A percentile compares a stretch with the other conserved stretches of the same genome.
phyloP scores from a whole-genome alignment of 2,113 vertebrate genomes.

The Heptranchias perlo region DNA sequence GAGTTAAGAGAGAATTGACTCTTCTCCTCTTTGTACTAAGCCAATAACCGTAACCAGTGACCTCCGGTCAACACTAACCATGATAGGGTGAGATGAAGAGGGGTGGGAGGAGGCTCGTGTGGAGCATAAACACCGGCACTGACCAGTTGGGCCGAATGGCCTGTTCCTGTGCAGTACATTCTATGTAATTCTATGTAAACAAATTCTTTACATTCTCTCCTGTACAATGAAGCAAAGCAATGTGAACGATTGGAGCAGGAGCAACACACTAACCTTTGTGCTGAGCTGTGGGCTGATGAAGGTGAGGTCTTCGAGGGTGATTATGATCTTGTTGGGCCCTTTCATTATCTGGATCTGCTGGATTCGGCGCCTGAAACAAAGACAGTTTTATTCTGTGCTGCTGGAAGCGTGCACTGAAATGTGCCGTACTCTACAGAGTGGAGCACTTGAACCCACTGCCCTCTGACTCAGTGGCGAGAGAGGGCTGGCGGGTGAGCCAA shows the following conservation, averaged over 20 bases:
- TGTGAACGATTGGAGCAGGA: no score
- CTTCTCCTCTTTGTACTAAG: no score
- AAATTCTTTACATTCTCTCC: neutral
- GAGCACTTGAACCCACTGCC: neutral
- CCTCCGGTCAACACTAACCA: no score
- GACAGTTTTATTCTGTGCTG: neutral
- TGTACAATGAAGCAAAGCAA: neutral
- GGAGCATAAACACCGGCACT: no score
- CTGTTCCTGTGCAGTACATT: neutral
- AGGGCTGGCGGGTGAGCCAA: neutral
- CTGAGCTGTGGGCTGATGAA: slow-evolving; percentile 80
- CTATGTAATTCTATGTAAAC: neutral
- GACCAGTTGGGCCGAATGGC: no score
- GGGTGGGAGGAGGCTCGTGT: no score
- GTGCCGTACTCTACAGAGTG: neutral
- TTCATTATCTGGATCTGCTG: slow-evolving; percentile 77
- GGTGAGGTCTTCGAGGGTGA: slow-evolving; percentile 74
- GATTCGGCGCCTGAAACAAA: slow-evolving; percentile 59
- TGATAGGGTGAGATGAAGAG: no score
- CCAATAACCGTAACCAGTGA: no score
- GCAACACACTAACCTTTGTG: slow-evolving; percentile 59
- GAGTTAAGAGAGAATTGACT: no score
- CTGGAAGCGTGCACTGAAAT: neutral
- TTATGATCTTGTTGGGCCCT: slow-evolving; percentile 75
- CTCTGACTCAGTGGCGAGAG: neutral